Evolutionary conservation across 2,888 invertebrate genomes (phyloP).

Genomic region (Miltochrista miniata): DNA sequence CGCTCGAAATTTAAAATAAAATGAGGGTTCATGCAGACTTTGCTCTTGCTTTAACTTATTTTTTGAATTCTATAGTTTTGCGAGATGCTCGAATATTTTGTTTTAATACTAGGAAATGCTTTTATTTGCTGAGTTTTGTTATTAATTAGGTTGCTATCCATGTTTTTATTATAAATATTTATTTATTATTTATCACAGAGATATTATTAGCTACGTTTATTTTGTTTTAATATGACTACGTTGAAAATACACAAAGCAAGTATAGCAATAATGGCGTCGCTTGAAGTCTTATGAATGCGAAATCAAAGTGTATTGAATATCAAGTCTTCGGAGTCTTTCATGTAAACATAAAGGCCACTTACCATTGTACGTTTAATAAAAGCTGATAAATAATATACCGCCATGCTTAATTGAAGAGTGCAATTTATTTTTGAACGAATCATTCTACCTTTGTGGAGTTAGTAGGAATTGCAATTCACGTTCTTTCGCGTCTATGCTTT

Average conservation of each 20-base stretch:
- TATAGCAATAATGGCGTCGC: background rate
- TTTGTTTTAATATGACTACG: no score
- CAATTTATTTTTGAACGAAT: conserved; percentile 7
- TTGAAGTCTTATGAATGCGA: conserved; percentile 3
- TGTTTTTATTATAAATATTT: background rate
- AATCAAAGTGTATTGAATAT: conserved; percentile 26
- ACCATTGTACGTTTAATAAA: conserved; percentile 17
- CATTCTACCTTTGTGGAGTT: conserved; percentile 2
- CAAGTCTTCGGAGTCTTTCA: conserved; percentile 17
- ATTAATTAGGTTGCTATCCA: background rate
- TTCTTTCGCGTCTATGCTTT: no score
- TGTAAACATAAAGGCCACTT: conserved; percentile 36
- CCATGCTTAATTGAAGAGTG: conserved; percentile 6
- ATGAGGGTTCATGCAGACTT: conserved; percentile 4
- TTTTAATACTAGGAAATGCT: background rate
- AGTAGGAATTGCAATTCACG: conserved; percentile 5
- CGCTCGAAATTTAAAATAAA: conserved; percentile 59
- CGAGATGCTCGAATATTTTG: background rate
- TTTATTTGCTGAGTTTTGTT: background rate
- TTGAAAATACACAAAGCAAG: background rate
- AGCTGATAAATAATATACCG: conserved; percentile 23
- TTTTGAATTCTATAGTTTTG: background rate
- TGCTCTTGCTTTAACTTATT: conserved; percentile 3
- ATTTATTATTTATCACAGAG: no score
- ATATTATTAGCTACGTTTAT: no score